Percentiles rank a stretch among this genome's conserved stretches.
phyloP scores from a whole-genome alignment of 2,888 invertebrate genomes.

The Pristionchus japonicus region DNA sequence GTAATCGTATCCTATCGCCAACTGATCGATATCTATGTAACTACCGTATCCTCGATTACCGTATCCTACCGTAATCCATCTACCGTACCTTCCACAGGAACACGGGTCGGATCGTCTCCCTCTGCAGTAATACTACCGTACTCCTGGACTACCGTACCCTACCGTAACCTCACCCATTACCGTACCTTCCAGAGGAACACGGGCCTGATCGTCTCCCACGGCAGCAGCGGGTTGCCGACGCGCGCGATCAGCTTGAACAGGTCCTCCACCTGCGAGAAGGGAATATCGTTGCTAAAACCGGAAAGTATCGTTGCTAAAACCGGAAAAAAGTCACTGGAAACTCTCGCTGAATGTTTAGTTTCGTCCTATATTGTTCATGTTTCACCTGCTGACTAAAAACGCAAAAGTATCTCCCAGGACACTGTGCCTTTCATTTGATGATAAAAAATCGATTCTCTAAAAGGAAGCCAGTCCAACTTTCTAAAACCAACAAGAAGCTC shows the following conservation, averaged over 20 bases:
- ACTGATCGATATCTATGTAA: too few species aligned
- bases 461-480: too few species aligned
- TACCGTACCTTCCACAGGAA: constrained; percentile 18
- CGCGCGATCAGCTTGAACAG: constrained; percentile 31
- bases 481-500: too few species aligned
- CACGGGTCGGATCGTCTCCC: constrained; percentile 30
- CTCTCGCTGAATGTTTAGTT: too few species aligned
- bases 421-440: too few species aligned
- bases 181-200: constrained; percentile 43
- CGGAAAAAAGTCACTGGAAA: too few species aligned
- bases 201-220: constrained; percentile 44
- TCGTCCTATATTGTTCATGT: too few species aligned
- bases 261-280: constrained; percentile 24
- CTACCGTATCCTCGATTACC: neutral
- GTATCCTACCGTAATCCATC: neutral
- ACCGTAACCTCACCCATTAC: neutral
- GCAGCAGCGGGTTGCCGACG: constrained; percentile 40
- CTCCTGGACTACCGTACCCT: neutral
- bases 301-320: neutral
- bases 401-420: too few species aligned
- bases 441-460: too few species aligned
- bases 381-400: too few species aligned
- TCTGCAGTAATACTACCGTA: neutral
- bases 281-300: too few species aligned
- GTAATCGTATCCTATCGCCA: neutral